Conservation (phyloP, 64 coral and sea anemone genomes). For the Actinia equina region DNA sequence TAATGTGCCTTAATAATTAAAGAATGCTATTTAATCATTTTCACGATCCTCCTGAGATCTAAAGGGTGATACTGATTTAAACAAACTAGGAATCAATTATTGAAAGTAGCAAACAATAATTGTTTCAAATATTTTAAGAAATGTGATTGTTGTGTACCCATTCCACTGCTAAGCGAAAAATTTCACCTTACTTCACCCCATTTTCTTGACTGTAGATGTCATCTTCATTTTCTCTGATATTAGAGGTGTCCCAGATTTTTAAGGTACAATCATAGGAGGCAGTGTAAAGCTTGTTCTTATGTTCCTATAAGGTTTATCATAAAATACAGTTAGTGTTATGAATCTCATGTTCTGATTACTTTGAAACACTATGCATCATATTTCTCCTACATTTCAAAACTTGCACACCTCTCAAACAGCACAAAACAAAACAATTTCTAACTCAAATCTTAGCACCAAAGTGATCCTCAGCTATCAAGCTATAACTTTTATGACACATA, state of each 20-base stretch:
- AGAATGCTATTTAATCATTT: background rate
- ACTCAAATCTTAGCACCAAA: too few relatives aligned
- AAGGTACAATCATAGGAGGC: constrained; percentile 66
- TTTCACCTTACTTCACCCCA: constrained; percentile 57
- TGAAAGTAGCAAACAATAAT: background rate
- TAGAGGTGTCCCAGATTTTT: constrained; percentile 86
- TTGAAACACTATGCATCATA: too few relatives aligned
- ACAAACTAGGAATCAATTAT: background rate
- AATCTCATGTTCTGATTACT: background rate
- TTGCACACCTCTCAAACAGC: too few relatives aligned
- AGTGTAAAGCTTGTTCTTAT: constrained; percentile 62
- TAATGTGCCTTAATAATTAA: background rate
- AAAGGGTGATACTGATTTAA: background rate
- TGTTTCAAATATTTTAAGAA: background rate
- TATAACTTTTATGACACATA: too few relatives aligned
- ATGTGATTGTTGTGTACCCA: background rate
- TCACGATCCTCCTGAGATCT: background rate
- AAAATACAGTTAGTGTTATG: background rate
- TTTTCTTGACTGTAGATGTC: constrained; percentile 87
- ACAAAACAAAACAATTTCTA: too few relatives aligned
- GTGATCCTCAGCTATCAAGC: too few relatives aligned
- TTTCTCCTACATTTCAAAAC: too few relatives aligned
- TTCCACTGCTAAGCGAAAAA: background rate
- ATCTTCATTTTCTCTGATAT: constrained; percentile 91
- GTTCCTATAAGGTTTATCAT: constrained; percentile 25